Percentiles rank a stretch among this genome's conserved stretches.
Conservation (phyloP, 2,113 vertebrate species). For the Verasper variegatus region DNA sequence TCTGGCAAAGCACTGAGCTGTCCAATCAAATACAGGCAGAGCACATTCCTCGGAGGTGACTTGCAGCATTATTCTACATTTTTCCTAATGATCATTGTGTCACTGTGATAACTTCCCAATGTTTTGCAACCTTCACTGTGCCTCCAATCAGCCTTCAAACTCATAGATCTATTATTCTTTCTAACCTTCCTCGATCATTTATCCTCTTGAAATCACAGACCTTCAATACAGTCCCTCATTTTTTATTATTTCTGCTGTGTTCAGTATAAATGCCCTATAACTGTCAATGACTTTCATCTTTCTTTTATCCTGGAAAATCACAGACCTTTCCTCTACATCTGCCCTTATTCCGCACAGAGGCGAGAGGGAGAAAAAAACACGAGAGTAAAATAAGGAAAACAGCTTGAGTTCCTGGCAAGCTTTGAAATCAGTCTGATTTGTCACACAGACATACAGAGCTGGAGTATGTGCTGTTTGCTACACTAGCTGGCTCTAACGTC, state of each 20-base stretch:
- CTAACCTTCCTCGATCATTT: neutral
- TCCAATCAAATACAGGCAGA: neutral
- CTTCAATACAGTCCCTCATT: neutral
- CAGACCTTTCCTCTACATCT: neutral
- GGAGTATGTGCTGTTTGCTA: neutral
- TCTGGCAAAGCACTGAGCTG: neutral
- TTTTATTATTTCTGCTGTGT: neutral
- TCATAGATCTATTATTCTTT: neutral
- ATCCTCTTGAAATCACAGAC: neutral
- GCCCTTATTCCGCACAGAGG: neutral
- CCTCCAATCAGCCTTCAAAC: neutral
- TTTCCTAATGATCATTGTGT: neutral
- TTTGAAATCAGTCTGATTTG: conserved; percentile 12
- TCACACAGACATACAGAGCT: neutral
- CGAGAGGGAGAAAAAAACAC: neutral
- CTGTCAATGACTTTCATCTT: neutral
- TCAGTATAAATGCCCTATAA: neutral
- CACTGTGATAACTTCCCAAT: neutral
- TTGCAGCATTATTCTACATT: neutral
- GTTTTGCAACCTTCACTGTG: too few species aligned
- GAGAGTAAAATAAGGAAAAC: neutral
- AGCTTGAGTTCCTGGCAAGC: conserved; percentile 4
- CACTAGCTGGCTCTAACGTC: neutral
- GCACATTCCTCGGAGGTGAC: neutral
- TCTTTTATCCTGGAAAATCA: neutral